Evolutionary conservation across 2,797 vertebrate species (phyloP), one percentile per base, ranked within the genome.

Genomic region (Enteromius afrohamiltoni): DNA sequence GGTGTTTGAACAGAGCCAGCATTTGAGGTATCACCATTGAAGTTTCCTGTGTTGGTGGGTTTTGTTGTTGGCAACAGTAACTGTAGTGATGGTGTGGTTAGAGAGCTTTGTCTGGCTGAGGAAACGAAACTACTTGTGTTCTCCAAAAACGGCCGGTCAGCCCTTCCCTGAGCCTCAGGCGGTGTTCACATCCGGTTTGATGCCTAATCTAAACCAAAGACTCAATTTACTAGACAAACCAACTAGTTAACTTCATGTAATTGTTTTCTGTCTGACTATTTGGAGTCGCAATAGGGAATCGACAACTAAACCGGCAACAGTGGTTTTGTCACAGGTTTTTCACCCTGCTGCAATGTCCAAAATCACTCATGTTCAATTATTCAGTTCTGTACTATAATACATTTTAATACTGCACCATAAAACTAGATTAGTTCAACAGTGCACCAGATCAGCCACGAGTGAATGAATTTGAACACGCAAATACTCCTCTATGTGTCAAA

Each of bases 21-120:
- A 0, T 42, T 51, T 51, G 70, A 62, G 23, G 2, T 3, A 60
- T 26, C 23, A 62, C 17, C 4, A 34, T 81, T 49, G 73, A 9
- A 37, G 55, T 31, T 81, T 81, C 55, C 55, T 81, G 13, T 74
- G 26, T 16, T 26, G 9, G 4, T 71, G 47, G 10, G 68, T 16
- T 60, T 42, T 81, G 55, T 74, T 81, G 69, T 60, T 75, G 13
- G 73, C 73, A 75, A 75, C 51, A 16, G 73, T 76, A 58, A 42
- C n/a, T 75, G 21, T 40, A 34, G 40, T 6, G 42, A 74, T 74
- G 42, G 4, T 47, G 6, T 73, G 80, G 80, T 82, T 74, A 31
- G 11, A 81, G 40, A 73, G 2, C 29, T 21, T 64, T 9, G 2
- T 82, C 69, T 42, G 51, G 3, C n/a, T 29, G 31, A 51, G 80